These are phyloP conservation scores for Nycteola revayana DNA, from an alignment of 2,888 invertebrate species.

Conservation along the genomic window DNA sequence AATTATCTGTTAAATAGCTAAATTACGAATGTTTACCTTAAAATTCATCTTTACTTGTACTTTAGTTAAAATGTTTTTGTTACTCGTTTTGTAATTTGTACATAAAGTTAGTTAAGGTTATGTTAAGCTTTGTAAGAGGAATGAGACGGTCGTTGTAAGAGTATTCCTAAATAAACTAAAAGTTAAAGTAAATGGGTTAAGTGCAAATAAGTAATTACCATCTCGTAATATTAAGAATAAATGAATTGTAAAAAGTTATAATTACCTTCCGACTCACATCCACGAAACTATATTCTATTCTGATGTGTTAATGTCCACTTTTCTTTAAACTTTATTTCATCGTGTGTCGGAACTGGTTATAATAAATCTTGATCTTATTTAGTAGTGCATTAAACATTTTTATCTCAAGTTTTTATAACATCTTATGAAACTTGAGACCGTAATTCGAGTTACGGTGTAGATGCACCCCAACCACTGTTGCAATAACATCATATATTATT, in stretches of 20 bases:
- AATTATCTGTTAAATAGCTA: slow-evolving; percentile 20
- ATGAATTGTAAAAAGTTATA: slow-evolving; percentile 12
- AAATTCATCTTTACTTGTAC: too few relatives aligned
- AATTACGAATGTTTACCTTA: too few relatives aligned
- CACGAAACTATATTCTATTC: slow-evolving; percentile 1
- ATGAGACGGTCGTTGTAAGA: slow-evolving; percentile 15
- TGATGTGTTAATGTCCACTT: slow-evolving; percentile 4
- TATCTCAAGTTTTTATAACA: slow-evolving; percentile 36
- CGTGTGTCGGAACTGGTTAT: slow-evolving; percentile 12
- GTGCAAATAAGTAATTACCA: slow-evolving; percentile 40
- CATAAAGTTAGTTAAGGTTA: slow-evolving; percentile 38
- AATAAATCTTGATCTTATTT: slow-evolving; percentile 11
- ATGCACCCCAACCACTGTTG: slow-evolving; percentile 28
- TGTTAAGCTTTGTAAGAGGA: slow-evolving; percentile 22
- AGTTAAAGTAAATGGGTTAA: slow-evolving; percentile 30
- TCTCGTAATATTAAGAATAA: slow-evolving; percentile 23
- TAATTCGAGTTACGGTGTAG: slow-evolving; percentile 43
- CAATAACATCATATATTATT: slow-evolving; percentile 25
- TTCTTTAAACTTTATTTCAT: slow-evolving; percentile 6
- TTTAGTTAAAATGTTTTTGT: slow-evolving; percentile 42
- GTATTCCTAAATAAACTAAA: slow-evolving; percentile 25
- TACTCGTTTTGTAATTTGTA: slow-evolving; percentile 54
- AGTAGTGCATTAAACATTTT: too few relatives aligned
- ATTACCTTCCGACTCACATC: slow-evolving; percentile 15
- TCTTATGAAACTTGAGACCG: slow-evolving; percentile 40